phyloP scores from a whole-genome alignment of 64 coral and sea anemone species.

The Stichodactyla mertensii region DNA sequence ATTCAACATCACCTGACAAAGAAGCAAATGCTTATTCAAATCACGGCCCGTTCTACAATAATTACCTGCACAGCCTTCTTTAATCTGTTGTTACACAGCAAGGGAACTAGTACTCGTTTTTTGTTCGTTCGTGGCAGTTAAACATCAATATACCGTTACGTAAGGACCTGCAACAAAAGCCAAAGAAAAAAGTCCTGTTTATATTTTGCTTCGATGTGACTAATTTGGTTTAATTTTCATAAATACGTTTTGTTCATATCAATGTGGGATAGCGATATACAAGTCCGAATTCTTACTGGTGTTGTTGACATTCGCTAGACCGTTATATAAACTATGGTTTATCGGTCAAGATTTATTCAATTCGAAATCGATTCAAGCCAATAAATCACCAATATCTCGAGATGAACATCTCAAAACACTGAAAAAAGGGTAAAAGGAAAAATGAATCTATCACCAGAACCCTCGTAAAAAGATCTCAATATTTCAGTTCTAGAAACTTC shows the following conservation, averaged over 20 bases:
- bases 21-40: background rate
- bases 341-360: background rate
- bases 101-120: background rate
- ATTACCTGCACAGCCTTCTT: background rate
- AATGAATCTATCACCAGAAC: background rate
- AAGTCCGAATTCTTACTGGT: background rate
- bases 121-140: slow-evolving; percentile 10
- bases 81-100: background rate
- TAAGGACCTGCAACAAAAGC: background rate
- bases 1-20: slow-evolving; percentile 10
- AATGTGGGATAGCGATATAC: background rate
- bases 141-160: background rate
- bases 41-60: background rate
- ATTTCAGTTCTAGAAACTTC: background rate
- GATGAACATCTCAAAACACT: no score
- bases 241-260: background rate
- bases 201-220: background rate
- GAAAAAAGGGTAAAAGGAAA: no score
- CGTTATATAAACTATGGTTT: background rate
- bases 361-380: background rate
- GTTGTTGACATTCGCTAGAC: background rate
- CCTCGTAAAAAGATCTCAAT: background rate
- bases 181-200: background rate
- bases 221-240: background rate
- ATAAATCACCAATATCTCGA: no score